These are phyloP conservation scores for Pycnomerus fuliginosus DNA, from an alignment of 2,888 invertebrate genomes.

Conservation along the genomic window DNA sequence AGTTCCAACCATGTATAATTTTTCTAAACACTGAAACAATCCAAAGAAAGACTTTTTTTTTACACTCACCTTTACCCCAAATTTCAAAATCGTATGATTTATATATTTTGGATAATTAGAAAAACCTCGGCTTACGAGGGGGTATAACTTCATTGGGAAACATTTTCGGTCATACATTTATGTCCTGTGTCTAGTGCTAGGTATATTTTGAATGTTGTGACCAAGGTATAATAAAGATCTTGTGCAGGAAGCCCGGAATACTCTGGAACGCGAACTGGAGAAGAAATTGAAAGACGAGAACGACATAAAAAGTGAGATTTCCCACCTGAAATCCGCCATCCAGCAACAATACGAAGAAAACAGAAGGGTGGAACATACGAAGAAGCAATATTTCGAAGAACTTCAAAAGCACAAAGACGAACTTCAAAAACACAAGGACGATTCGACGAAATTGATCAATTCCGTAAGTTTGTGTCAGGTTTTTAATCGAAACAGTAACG, in stretches of 20 bases:
- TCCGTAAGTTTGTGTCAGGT: constrained; percentile 44
- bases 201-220: too few relatives aligned
- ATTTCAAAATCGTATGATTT: too few relatives aligned
- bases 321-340: constrained; percentile 46
- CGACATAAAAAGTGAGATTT: constrained; percentile 56
- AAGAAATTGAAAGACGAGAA: constrained; percentile 49
- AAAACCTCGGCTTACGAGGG: too few relatives aligned
- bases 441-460: constrained; percentile 55
- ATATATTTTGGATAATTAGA: too few relatives aligned
- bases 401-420: constrained; percentile 57
- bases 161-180: too few relatives aligned
- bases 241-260: constrained; percentile 29
- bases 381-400: constrained; percentile 56
- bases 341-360: constrained; percentile 53
- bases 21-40: too few relatives aligned
- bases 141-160: too few relatives aligned
- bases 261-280: constrained; percentile 29
- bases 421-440: constrained; percentile 42
- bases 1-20: too few relatives aligned
- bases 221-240: too few relatives aligned
- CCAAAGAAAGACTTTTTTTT: too few relatives aligned
- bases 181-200: too few relatives aligned
- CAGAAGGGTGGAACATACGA: constrained; percentile 46
- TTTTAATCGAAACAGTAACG: constrained; percentile 1
- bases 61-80: too few relatives aligned